Base-by-base conservation (phyloP, 1,140 invertebrate species). In the Popillia japonica region DNA sequence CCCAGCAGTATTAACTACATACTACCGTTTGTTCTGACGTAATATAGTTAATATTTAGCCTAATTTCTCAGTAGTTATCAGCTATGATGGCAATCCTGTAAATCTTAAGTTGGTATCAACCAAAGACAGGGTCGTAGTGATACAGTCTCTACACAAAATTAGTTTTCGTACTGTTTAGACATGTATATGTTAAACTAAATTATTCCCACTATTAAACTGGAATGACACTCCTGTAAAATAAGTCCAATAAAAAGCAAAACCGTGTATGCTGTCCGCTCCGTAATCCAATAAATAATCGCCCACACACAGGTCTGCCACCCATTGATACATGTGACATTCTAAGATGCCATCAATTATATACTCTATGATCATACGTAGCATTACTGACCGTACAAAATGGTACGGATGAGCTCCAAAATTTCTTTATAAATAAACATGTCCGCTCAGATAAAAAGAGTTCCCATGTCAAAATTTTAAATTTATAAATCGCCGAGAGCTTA, bases 211-310 rank as follows among this genome's bases (percentile, higher is more conserved):
- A 8, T 68, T 68, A 68, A 68, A 68, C 61, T 27, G 61, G 61
- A 68, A 68, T 68, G 61, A 68, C 61, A 68, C 61, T 68, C 61
- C 61, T 68, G 61, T 68, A 68, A 68, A 68, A 68, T 68, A 68
- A 68, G 61, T 27, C 61, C 61, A 68, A 68, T 68, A 68, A 68
- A 68, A 68, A 68, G 61, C 61, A 68, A 68, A 68, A 22, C 61
- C 22, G 22, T 68, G 61, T 68, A 68, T 22, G 61, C 61, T 68
- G 48, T 17, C 61, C 20, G 61, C 22, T 34, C 61, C 11, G 61
- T 68, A 68, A 68, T 68, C 61, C 61, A 68, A 68, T 68, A 68
- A 68, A 68, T 68, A 68, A 68, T 14, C 61, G 61, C 61, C 61
- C 61, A 68, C 61, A 68, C 61, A 20, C 61, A 68, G 61, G 61